Percentiles rank a stretch among this genome's conserved stretches.
These are phyloP conservation scores for Parapristionchus giblindavisi DNA, from an alignment of 2,888 invertebrate species.

Conservation along the genomic window DNA sequence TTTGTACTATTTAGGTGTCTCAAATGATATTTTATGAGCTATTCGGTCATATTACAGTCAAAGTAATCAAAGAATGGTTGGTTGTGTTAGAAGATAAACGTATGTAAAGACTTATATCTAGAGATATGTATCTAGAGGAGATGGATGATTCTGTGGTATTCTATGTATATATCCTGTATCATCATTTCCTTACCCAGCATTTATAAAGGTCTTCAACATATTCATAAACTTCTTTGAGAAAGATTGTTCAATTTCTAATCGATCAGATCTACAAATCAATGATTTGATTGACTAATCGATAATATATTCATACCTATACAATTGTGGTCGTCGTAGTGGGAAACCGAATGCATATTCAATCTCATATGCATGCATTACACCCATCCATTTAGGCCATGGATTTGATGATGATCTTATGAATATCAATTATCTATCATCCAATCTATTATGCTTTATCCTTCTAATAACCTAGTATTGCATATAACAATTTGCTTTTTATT, in stretches of 20 bases:
- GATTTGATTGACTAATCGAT: background rate
- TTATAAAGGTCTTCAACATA: slow-evolving; percentile 90
- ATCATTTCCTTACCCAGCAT: slow-evolving; percentile 82
- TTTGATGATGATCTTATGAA: slow-evolving; percentile 75
- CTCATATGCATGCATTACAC: slow-evolving; percentile 97
- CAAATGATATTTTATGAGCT: too few relatives aligned
- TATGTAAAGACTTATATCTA: too few relatives aligned
- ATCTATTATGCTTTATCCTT: background rate
- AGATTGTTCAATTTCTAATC: slow-evolving; percentile 56
- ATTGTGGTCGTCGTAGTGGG: slow-evolving; percentile 86
- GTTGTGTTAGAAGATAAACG: too few relatives aligned
- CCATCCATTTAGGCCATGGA: slow-evolving; percentile 99
- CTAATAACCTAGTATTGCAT: too few relatives aligned
- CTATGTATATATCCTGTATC: background rate
- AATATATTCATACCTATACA: slow-evolving; percentile 74
- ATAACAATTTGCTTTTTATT: too few relatives aligned
- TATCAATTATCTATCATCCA: slow-evolving; percentile 21
- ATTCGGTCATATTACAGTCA: too few relatives aligned
- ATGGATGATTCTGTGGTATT: background rate
- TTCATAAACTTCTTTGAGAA: slow-evolving; percentile 90
- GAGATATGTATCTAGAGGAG: too few relatives aligned
- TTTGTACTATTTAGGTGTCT: too few relatives aligned
- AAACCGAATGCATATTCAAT: slow-evolving; percentile 97
- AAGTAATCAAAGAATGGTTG: too few relatives aligned
- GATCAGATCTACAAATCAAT: slow-evolving; percentile 19